Base-by-base conservation (phyloP, 2,888 invertebrate genomes). In the Isoperla grammatica region DNA sequence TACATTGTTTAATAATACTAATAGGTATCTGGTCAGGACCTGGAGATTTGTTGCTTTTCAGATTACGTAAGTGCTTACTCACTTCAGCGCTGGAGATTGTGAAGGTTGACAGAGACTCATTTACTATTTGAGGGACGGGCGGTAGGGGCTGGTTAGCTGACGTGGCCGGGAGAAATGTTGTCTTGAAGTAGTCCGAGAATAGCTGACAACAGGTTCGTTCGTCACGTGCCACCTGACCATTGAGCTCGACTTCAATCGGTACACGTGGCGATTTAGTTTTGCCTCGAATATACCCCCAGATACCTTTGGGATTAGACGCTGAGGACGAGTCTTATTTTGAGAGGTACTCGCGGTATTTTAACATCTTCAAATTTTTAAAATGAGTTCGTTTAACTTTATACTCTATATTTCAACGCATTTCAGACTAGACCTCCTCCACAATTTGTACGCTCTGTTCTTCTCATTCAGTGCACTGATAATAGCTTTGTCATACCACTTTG, bases 11-110 rank as follows among this genome's bases (percentile, higher is more conserved):
- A 3, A 49, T 6, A 49, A 49, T 29, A 29, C 15, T 49, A n/a
- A 49, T 29, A n/a, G 49, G 49, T 22, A 49, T 49, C 29, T 35
- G 29, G 22, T 48, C 22, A 9, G 48, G 48, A 2, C 48, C 48
- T 22, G 48, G 23, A n/a, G 48, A 48, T 48, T 48, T 48, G n/a
- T 22, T 22, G 9, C 22, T 20, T 5, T 12, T 48, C 2, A 48
- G 13, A 9, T 2, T 4, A 6, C 13, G 12, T 12, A 48, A 12
- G 2, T 22, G 23, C 2, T 20, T 6, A 11, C 22, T 22, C 2
- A 48, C 20, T 22, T 48, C 48, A 1, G 12, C 22, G 11, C 22
- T 3, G 9, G 48, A 12, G n/a, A 48, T n/a, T 6, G 4, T 19
- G 11, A 48, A 22, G 22, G n/a, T 22, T 20, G 48, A 8, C n/a